phyloP scores from a whole-genome alignment of 2,113 vertebrate genomes.

The Protobothrops flavoviridis region DNA sequence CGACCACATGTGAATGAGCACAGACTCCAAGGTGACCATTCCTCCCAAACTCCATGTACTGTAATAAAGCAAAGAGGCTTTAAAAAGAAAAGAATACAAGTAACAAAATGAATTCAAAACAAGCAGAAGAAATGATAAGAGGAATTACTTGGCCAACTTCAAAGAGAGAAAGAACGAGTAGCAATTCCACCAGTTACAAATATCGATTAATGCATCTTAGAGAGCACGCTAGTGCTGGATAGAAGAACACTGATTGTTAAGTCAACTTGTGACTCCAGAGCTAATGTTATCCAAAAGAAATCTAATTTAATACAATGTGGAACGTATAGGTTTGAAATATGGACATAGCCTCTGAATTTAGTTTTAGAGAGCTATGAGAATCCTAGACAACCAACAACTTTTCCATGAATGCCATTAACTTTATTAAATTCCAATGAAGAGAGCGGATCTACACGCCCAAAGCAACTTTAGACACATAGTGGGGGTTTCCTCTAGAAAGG shows the following conservation, averaged over 20 bases:
- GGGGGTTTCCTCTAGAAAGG: background rate
- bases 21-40: slow-evolving; percentile 99
- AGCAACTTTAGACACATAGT: background rate
- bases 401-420: background rate
- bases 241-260: background rate
- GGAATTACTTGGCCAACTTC: slow-evolving; percentile 26
- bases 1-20: slow-evolving; percentile 99
- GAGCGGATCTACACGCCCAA: background rate
- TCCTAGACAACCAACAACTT: background rate
- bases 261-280: background rate
- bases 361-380: background rate
- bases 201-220: background rate
- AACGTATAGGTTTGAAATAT: background rate
- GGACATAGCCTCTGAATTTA: background rate
- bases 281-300: background rate
- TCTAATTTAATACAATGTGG: background rate
- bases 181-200: background rate
- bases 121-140: slow-evolving; percentile 27
- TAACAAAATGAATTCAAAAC: slow-evolving; percentile 47
- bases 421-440: background rate
- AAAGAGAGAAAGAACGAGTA: background rate
- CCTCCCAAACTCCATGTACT: slow-evolving; percentile 99
- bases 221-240: background rate
- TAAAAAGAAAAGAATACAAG: slow-evolving; percentile 63
- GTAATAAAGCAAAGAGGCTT: slow-evolving; percentile 85